Evolutionary conservation across 2,113 vertebrate genomes (phyloP), one percentile per base, ranked within the genome.

Genomic region (Grammomys dolichurus): DNA sequence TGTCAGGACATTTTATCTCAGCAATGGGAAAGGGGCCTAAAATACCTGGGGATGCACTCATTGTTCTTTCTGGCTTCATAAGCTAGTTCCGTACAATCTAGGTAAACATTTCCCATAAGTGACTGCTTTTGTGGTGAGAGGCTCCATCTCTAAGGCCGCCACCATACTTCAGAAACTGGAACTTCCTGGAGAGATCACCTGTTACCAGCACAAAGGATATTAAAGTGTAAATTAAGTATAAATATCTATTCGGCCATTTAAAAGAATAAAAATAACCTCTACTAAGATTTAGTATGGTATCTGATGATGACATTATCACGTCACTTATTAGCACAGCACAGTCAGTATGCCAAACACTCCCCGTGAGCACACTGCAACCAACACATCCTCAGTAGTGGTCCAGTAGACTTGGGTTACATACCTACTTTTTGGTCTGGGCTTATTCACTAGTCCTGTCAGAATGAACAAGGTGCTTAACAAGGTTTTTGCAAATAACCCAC

Each of bases 201-300:
- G 40, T n/a, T 51, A 58, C 28, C 75, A 73, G 43, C n/a, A 54
- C 86, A 92, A 33, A 26, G 60, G 70, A 81, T 85, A 56, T 80
- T 91, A 81, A 60, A 43, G 26, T 36, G 51, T 73, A 67, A 92
- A 33, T 7, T 93, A 85, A 43, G 43, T 78, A 85, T 73, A 72
- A 4, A 51, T 78, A 72, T 72, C 26, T 63, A 28, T 43, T 69
- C 80, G 91, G 22, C 85, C 88, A 69, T 56, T 82, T 90, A 85
- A 81, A 86, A 96, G 72, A 80, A 22, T 48, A 90, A 33, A 96
- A 91, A 65, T 69, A 87, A 77, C 20, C 72, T 82, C 69, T 73
- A 65, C 56, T 86, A 78, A 96, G 69, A 77, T 67, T n/a, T 88
- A 88, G 77, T 86, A 82, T 87, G 33, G 70, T 93, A 48, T 7